Evolutionary conservation across 2,888 invertebrate species (phyloP).

Genomic region (Aricia artaxerxes): DNA sequence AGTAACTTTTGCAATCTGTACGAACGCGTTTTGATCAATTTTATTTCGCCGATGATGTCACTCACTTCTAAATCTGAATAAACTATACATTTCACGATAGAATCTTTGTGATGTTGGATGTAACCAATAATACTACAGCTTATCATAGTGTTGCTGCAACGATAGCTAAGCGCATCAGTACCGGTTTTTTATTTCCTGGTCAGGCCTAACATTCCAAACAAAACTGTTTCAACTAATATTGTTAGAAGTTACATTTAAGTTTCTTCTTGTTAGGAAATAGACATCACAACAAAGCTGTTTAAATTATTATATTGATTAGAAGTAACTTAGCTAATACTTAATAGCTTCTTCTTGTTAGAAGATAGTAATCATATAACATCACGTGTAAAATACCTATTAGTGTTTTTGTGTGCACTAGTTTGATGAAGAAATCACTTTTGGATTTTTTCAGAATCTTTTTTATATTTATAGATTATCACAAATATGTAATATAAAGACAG

Average conservation of each 20-base stretch:
- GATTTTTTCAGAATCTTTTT: neutral
- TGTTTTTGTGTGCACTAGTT: neutral
- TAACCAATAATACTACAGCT: neutral
- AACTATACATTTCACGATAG: too few relatives aligned
- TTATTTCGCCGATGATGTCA: too few relatives aligned
- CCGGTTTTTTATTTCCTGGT: neutral
- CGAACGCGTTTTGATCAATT: too few relatives aligned
- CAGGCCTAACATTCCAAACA: neutral
- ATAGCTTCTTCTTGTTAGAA: neutral
- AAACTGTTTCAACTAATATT: neutral
- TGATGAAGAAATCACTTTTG: neutral
- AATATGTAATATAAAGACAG: neutral
- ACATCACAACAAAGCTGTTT: neutral
- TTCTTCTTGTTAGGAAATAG: neutral
- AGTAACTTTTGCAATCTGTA: too few relatives aligned
- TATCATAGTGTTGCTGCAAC: neutral
- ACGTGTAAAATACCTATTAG: neutral
- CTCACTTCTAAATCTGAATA: too few relatives aligned
- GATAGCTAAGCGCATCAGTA: neutral
- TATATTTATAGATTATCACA: neutral
- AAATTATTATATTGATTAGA: neutral
- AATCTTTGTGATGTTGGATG: too few relatives aligned
- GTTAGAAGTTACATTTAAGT: neutral
- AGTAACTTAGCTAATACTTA: neutral
- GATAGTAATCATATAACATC: neutral